A percentile compares a stretch with the other conserved stretches of the same genome.
phyloP scores from a whole-genome alignment of 2,797 vertebrate species.

The Acanthopagrus latus region DNA sequence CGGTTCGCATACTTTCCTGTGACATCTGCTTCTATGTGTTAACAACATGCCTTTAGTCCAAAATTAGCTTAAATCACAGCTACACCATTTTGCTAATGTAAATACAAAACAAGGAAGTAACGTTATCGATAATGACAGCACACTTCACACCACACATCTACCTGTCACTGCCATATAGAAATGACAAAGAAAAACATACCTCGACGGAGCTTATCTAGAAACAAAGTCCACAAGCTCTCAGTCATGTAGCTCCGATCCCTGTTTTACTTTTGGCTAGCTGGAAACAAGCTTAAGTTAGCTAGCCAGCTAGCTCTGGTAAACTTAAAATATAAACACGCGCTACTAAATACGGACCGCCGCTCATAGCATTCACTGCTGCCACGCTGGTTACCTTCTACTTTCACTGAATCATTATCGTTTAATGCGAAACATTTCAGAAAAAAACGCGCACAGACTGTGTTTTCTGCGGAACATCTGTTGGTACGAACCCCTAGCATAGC shows the following conservation, averaged over 20 bases:
- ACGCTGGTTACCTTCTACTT: neutral
- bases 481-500: slow-evolving; percentile 64
- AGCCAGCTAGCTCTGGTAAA: slow-evolving; percentile 66
- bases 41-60: neutral
- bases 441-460: neutral
- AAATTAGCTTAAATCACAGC: neutral
- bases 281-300: slow-evolving; percentile 42
- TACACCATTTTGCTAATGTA: neutral
- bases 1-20: neutral
- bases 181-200: slow-evolving; percentile 33
- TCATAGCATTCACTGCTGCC: slow-evolving; percentile 8
- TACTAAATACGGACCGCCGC: slow-evolving; percentile 7
- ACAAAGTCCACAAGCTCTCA: neutral
- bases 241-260: slow-evolving; percentile 24
- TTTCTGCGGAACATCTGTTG: slow-evolving; percentile 53
- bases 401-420: neutral
- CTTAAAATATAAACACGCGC: slow-evolving; percentile 59
- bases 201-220: slow-evolving; percentile 1
- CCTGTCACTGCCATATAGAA: neutral
- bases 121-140: neutral
- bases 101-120: slow-evolving; percentile 12
- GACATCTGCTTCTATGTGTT: neutral
- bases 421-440: neutral
- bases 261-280: slow-evolving; percentile 65
- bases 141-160: neutral